These are phyloP conservation scores for Oncorhynchus masou DNA, from an alignment of 2,113 vertebrate genomes.

Conservation along the genomic window DNA sequence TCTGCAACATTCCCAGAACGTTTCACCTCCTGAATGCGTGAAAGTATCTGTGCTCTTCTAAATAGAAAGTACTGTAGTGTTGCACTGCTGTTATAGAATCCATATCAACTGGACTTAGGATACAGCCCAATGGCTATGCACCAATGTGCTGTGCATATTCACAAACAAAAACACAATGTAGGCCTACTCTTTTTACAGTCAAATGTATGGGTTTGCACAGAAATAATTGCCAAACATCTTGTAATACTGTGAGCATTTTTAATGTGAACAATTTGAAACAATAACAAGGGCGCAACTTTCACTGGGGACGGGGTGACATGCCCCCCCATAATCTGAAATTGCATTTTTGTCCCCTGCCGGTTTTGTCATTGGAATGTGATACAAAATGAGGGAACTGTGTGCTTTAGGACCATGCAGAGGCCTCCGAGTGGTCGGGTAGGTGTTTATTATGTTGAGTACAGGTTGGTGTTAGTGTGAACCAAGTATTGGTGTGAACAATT, in stretches of 20 bases:
- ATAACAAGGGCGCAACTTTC: not conserved
- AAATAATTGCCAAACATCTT: not conserved
- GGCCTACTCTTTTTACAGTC: not conserved
- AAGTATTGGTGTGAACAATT: too few relatives aligned
- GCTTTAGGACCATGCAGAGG: too few relatives aligned
- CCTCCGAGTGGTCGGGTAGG: too few relatives aligned
- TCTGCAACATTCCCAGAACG: too few relatives aligned
- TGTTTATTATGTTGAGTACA: too few relatives aligned
- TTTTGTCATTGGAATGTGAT: too few relatives aligned
- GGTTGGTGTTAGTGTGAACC: too few relatives aligned
- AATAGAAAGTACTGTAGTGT: not conserved
- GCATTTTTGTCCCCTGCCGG: too few relatives aligned
- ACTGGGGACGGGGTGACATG: too few relatives aligned
- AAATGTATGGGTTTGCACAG: not conserved
- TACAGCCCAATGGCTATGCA: not conserved
- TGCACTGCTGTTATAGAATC: not conserved
- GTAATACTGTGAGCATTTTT: constrained; percentile 1
- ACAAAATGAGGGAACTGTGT: too few relatives aligned
- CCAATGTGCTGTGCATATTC: not conserved
- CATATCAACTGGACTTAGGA: not conserved
- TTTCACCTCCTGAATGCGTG: too few relatives aligned
- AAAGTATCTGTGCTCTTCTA: not conserved
- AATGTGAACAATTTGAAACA: not conserved
- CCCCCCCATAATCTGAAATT: too few relatives aligned
- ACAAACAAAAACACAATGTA: not conserved